Base-by-base conservation (phyloP, 2,113 vertebrate genomes). In the Neoarius graeffei region DNA sequence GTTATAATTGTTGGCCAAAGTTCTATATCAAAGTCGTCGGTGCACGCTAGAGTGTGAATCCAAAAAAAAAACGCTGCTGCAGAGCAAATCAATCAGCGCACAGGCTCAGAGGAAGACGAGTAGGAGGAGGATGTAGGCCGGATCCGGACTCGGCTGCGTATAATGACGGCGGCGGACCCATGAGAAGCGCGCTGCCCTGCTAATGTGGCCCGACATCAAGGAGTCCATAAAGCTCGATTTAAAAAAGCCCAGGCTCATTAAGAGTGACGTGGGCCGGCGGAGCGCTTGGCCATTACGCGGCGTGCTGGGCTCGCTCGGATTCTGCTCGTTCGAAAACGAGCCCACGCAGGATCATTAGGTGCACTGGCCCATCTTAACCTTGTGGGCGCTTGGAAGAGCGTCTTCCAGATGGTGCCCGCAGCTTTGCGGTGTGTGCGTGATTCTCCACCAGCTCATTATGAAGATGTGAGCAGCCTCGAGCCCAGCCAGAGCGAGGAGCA, bases 321-420 rank as follows among this genome's bases (percentile, higher is more conserved):
- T 81, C 85, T 50, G 71, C 82, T 88, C 89, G 92, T 88, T 90
- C 87, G 88, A 94, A 42, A 94, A 94, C 87, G 90, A 94, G 92
- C 94, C 94, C 95, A 95, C 93, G 92, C 94, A 94, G 91, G 93
- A 94, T 95, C 93, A 93, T 95, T 94, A 95, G 93, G 91, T 81
- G 86, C 89, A 89, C 90, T 91, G 91, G 93, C 90, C 89, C 90
- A 89, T 92, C 90, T 86, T 92, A 93, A 94, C 92, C 93, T 94
- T 93, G 94, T 93, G 92, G 92, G 92, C 91, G 93, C 93, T 90
- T 89, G 89, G n/a, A 89, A 93, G 92, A 92, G 89, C 84, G 77
- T 84, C 81, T 84, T 89, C 88, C 88, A 89, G 88, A 89, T 89
- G 88, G 88, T 84, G 88, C 88, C 85, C 35, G 54, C 73, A 87